Evolutionary conservation across 2,113 vertebrate genomes (phyloP).

Genomic region (chimpanzee (Pan troglodytes)): NHGRI_mPanTro3-v2.1_pri NC_072401.2:161236001-161236500

Average conservation of each 20-base stretch:
- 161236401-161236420: neutral
- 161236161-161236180: too few species aligned
- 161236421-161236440: neutral
- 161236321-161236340: neutral
- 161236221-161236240: too few species aligned
- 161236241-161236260: neutral
- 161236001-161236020: too few species aligned
- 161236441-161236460: neutral
- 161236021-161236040: too few species aligned
- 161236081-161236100: too few species aligned
- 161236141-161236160: too few species aligned
- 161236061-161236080: too few species aligned
- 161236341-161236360: neutral
- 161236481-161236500: conserved; percentile 1
- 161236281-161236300: neutral
- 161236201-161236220: too few species aligned
- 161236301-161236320: neutral
- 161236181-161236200: too few species aligned
- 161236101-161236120: too few species aligned
- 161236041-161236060: too few species aligned
- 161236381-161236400: neutral
- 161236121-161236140: too few species aligned
- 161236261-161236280: neutral
- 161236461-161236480: neutral
- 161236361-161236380: neutral